phyloP scores from a whole-genome alignment of 2,797 vertebrate species.

The Anguilla pacifica region DNA sequence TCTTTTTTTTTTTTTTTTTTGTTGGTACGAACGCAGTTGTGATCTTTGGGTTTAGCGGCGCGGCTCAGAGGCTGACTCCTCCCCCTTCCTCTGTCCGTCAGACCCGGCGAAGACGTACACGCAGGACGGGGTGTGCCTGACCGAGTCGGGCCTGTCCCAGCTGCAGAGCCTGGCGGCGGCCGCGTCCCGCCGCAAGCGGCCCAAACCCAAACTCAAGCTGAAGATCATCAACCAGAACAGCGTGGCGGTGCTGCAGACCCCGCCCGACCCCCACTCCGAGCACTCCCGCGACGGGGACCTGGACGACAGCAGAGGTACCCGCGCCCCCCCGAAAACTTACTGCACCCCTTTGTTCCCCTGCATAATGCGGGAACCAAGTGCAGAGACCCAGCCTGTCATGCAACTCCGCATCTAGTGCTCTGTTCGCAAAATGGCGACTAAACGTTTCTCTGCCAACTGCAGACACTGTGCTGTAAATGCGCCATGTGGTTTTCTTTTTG shows the following conservation, averaged over 20 bases:
- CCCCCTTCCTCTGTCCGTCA: conserved; percentile 54
- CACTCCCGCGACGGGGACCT: conserved; percentile 89
- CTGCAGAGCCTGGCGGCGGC: conserved; percentile 92
- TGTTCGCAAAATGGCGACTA: neutral
- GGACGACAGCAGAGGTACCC: conserved; percentile 89
- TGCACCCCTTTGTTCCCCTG: neutral
- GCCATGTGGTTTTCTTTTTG: neutral
- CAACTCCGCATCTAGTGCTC: neutral
- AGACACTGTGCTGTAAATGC: neutral
- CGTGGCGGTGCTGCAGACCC: conserved; percentile 94
- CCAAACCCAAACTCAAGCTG: conserved; percentile 95
- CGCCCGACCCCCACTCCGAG: conserved; percentile 86
- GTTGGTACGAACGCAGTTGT: neutral
- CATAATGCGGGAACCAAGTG: neutral
- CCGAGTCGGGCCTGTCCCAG: conserved; percentile 94
- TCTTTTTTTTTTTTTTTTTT: neutral
- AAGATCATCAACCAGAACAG: conserved; percentile 99
- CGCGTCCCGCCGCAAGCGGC: conserved; percentile 86
- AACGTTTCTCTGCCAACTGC: neutral
- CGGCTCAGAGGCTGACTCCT: neutral
- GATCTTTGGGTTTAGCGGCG: too few species aligned
- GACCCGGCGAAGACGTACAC: conserved; percentile 94
- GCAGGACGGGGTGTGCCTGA: conserved; percentile 97
- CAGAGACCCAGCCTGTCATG: neutral
- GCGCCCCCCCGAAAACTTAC: neutral